Evolutionary conservation across 2,888 invertebrate genomes (phyloP).

Genomic region (Lottia gigantea): DNA sequence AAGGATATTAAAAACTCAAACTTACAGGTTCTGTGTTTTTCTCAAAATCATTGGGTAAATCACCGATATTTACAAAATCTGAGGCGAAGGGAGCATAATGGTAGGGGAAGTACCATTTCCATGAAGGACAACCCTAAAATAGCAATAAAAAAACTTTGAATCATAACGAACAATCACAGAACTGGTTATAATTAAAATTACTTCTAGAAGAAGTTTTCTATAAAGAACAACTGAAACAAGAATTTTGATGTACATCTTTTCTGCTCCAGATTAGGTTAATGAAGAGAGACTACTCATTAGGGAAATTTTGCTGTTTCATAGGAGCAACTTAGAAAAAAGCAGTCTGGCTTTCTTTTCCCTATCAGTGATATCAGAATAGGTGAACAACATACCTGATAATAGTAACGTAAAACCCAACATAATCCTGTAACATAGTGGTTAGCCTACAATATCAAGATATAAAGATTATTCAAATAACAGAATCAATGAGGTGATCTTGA

Average conservation of each 20-base stretch:
- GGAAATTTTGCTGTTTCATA: no score
- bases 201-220: neutral
- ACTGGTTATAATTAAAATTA: no score
- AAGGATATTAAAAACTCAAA: constrained; percentile 25
- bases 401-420: constrained; percentile 98
- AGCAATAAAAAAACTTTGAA: neutral
- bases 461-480: neutral
- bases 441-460: constrained; percentile 70
- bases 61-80: constrained; percentile 92
- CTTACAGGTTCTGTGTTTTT: constrained; percentile 87
- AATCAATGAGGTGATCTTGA: no score
- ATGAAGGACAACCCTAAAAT: constrained; percentile 89
- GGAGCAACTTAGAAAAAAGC: no score
- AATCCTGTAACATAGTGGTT: constrained; percentile 94
- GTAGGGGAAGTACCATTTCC: constrained; percentile 99
- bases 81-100: constrained; percentile 99
- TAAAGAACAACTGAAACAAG: no score
- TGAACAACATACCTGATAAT: constrained; percentile 81
- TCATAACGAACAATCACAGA: no score
- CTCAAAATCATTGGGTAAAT: constrained; percentile 85
- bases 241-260: no score
- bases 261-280: no score
- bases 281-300: no score
- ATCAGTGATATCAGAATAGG: no score
- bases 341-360: no score